phyloP scores from a whole-genome alignment of 1,140 invertebrate genomes.

The Rhagoletis pomonella region DNA sequence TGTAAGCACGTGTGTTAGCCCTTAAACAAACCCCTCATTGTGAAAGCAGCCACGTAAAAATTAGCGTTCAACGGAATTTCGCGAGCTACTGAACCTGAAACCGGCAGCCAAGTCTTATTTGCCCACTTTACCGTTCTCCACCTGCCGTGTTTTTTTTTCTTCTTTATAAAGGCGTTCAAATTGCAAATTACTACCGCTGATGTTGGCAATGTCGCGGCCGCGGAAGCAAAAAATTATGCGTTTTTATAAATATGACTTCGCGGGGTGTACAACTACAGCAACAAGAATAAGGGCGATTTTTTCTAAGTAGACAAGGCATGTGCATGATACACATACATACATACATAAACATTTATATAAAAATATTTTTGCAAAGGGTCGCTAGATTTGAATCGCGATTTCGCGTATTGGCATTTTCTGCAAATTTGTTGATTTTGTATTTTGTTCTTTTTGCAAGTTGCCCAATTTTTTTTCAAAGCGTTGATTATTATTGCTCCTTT shows the following conservation, averaged over 20 bases:
- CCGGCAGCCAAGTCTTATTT: not conserved
- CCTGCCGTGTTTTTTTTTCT: not conserved
- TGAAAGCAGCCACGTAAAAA: conserved; percentile 11
- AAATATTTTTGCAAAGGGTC: conserved; percentile 19
- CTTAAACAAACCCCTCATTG: not conserved
- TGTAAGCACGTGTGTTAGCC: too few relatives aligned
- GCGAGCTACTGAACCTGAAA: conserved; percentile 71
- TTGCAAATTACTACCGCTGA: conserved; percentile 70
- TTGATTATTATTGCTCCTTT: conserved; percentile 18
- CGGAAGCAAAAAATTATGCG: conserved; percentile 48
- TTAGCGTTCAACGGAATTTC: conserved; percentile 55
- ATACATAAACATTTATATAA: not conserved
- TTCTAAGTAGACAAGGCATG: not conserved
- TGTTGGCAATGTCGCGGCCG: not conserved
- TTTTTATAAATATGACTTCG: not conserved
- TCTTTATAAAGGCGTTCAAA: conserved; percentile 68
- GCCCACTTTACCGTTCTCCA: not conserved
- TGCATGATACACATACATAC: too few relatives aligned
- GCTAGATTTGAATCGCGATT: not conserved
- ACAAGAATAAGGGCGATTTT: conserved; percentile 47
- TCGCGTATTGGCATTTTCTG: conserved; percentile 38
- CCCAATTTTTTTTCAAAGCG: conserved; percentile 13
- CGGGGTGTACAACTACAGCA: not conserved
- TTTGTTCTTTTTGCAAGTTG: not conserved
- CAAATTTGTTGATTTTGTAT: conserved; percentile 22